A percentile compares a stretch with the other conserved stretches of the same genome.
These are phyloP conservation scores for Drosophila putrida DNA, from an alignment of 2,888 invertebrate species.

Conservation along the genomic window DNA sequence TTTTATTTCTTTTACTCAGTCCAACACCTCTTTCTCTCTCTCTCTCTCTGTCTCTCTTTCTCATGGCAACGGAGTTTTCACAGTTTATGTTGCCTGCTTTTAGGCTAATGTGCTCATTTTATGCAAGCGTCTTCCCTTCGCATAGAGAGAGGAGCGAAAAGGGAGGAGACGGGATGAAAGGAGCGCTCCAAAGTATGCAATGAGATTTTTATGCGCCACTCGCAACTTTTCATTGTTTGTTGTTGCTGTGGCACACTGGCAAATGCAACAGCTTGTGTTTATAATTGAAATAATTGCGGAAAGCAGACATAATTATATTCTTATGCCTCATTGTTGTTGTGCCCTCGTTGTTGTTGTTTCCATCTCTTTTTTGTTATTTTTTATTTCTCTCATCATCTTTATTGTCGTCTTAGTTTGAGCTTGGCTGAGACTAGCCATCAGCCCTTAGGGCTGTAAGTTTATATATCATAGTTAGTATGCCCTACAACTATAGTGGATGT, in stretches of 20 bases:
- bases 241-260: slow-evolving; percentile 47
- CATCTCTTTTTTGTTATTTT: slow-evolving; percentile 2
- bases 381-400: slow-evolving; percentile 48
- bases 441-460: slow-evolving; percentile 34
- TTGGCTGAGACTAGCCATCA: slow-evolving; percentile 20
- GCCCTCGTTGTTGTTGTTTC: slow-evolving; percentile 11
- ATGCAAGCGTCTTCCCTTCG: slow-evolving; percentile 42
- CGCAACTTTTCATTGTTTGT: slow-evolving; percentile 57
- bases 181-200: slow-evolving; percentile 46
- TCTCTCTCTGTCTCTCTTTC: slow-evolving; percentile 9
- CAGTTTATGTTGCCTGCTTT: slow-evolving; percentile 61
- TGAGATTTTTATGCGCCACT: slow-evolving; percentile 60
- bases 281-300: slow-evolving; percentile 77
- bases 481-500: slow-evolving; percentile 7
- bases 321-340: slow-evolving; percentile 42
- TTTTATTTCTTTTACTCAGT: slow-evolving; percentile 48
- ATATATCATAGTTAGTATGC: slow-evolving; percentile 35
- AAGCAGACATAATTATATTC: slow-evolving; percentile 74
- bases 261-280: slow-evolving; percentile 75
- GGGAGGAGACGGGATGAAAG: background rate
- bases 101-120: slow-evolving; percentile 74
- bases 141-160: background rate
- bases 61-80: slow-evolving; percentile 29
- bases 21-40: slow-evolving; percentile 44
- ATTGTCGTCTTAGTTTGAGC: slow-evolving; percentile 44